Evolutionary conservation across 2,888 invertebrate genomes (phyloP).

Genomic region (Carterocephalus palaemon): DNA sequence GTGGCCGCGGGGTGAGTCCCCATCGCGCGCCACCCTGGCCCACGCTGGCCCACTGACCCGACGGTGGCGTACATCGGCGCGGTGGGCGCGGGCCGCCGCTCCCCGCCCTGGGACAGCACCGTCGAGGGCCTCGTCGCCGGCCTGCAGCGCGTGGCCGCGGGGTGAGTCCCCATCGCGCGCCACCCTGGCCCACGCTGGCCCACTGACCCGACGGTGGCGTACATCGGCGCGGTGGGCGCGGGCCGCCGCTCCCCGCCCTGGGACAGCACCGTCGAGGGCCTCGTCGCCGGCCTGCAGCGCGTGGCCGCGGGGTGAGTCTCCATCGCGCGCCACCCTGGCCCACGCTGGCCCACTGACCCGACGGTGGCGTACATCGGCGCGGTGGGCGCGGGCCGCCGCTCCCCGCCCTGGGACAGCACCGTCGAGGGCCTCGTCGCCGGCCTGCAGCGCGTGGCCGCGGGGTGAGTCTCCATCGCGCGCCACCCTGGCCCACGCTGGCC

Average conservation of each 20-base stretch:
- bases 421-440: too few species aligned
- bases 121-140: constrained; percentile 76
- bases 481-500: too few species aligned
- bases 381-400: too few species aligned
- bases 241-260: constrained; percentile 58
- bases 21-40: too few species aligned
- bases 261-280: constrained; percentile 71
- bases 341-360: too few species aligned
- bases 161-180: constrained; percentile 60
- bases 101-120: constrained; percentile 67
- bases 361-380: too few species aligned
- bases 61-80: constrained; percentile 84
- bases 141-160: constrained; percentile 81
- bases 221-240: constrained; percentile 67
- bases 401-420: too few species aligned
- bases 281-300: constrained; percentile 79
- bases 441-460: too few species aligned
- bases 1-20: constrained; percentile 81
- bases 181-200: too few species aligned
- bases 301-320: constrained; percentile 81
- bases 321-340: too few species aligned
- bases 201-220: constrained; percentile 86
- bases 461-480: too few species aligned
- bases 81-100: constrained; percentile 45
- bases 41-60: too few species aligned